phyloP scores from a whole-genome alignment of 2,888 invertebrate species.

The Copidosoma aretas region DNA sequence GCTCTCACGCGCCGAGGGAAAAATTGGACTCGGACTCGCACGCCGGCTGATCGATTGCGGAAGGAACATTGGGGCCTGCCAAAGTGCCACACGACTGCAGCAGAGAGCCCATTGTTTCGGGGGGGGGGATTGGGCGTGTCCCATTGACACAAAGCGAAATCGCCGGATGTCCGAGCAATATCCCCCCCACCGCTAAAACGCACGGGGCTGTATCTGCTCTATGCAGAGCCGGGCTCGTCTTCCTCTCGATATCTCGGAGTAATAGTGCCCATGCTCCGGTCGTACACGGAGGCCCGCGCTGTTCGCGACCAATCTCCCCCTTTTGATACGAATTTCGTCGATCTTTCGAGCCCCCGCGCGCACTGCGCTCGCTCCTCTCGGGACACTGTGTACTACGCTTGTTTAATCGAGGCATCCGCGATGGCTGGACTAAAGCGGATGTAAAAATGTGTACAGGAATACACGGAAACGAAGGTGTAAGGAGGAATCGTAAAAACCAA shows the following conservation, averaged over 20 bases:
- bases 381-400: too few species aligned
- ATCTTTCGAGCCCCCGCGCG: too few species aligned
- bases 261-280: too few species aligned
- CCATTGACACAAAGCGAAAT: conserved; percentile 38
- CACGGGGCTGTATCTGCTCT: background rate
- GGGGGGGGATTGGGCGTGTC: conserved; percentile 9
- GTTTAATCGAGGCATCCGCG: background rate
- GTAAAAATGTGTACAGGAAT: background rate
- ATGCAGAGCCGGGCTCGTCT: too few species aligned
- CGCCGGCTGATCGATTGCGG: background rate
- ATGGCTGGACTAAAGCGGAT: background rate
- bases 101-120: conserved; percentile 20
- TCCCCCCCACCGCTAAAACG: background rate
- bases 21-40: background rate
- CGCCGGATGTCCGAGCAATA: conserved; percentile 31
- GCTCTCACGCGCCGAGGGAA: background rate
- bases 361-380: too few species aligned
- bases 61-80: background rate
- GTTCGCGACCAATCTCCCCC: too few species aligned
- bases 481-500: too few species aligned
- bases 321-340: too few species aligned
- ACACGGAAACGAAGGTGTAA: too few species aligned
- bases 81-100: background rate
- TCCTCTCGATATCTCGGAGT: too few species aligned
- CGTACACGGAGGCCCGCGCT: too few species aligned